Conservation (phyloP, 2,113 vertebrate genomes). For the Turnix velox region DNA sequence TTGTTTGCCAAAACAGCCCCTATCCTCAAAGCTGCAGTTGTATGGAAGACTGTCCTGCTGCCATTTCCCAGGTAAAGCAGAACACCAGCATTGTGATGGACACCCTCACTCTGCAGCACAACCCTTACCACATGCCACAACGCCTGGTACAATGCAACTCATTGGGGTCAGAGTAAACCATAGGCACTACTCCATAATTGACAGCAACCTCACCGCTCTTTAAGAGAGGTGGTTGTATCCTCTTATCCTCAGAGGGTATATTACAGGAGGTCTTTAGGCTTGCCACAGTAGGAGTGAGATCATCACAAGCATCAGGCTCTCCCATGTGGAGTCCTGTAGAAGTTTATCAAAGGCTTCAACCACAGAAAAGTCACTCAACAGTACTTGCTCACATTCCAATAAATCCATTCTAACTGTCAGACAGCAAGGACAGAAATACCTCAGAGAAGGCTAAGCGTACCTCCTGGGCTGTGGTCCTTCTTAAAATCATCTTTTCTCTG, state of each 20-base stretch:
- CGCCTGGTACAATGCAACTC: rapidly evolving
- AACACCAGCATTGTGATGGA: neutral
- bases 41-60: neutral
- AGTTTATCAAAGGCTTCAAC: neutral
- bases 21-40: neutral
- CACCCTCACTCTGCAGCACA: neutral
- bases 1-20: neutral
- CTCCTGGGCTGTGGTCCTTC: slow-evolving; percentile 56
- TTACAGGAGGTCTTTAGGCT: neutral
- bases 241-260: neutral
- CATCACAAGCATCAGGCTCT: neutral
- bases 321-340: neutral
- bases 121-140: neutral
- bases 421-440: neutral
- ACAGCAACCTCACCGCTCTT: neutral
- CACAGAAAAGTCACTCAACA: neutral
- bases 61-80: neutral
- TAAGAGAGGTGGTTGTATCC: neutral
- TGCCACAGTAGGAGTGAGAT: neutral
- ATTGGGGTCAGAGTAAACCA: neutral
- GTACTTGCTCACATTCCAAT: neutral
- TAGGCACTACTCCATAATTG: neutral
- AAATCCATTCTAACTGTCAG: neutral
- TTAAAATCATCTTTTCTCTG: slow-evolving; percentile 70
- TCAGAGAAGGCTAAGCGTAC: slow-evolving; percentile 15